Evolutionary conservation across 2,797 vertebrate species (phyloP).

Genomic region (Chelon auratus): DNA sequence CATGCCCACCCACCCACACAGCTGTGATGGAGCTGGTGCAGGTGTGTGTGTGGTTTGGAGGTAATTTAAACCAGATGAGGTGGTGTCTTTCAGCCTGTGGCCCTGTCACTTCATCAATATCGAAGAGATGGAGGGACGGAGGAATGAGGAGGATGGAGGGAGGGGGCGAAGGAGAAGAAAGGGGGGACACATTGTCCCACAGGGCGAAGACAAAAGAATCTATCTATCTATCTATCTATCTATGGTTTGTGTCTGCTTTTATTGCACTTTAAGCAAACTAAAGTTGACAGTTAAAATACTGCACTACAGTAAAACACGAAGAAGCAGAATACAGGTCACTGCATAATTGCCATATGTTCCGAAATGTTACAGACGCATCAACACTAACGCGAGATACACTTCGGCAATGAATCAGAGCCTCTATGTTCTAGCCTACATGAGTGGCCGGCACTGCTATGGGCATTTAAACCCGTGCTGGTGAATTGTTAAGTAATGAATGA

Average conservation of each 20-base stretch:
- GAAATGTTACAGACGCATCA: too few species aligned
- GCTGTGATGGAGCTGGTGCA: conserved; percentile 74
- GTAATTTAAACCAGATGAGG: conserved; percentile 87
- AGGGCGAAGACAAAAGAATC: conserved; percentile 39
- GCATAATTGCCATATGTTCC: too few species aligned
- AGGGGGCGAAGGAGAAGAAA: conserved; percentile 41
- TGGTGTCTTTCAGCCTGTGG: conserved; percentile 80
- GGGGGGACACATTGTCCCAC: conserved; percentile 31
- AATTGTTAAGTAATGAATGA: too few species aligned
- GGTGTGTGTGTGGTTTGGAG: conserved; percentile 78
- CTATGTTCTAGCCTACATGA: too few species aligned
- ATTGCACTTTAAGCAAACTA: too few species aligned
- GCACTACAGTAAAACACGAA: too few species aligned
- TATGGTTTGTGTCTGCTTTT: background rate
- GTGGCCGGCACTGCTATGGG: too few species aligned
- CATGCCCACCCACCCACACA: conserved; percentile 39
- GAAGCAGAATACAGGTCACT: too few species aligned
- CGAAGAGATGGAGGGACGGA: conserved; percentile 53
- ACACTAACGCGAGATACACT: too few species aligned
- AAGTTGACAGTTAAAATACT: too few species aligned
- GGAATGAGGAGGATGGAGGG: conserved; percentile 67
- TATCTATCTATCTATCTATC: conserved; percentile 13
- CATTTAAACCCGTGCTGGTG: too few species aligned
- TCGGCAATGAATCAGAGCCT: too few species aligned
- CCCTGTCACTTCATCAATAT: conserved; percentile 82